A percentile compares a stretch with the other conserved stretches of the same genome.
Evolutionary conservation across 2,888 invertebrate species (phyloP).

Genomic region (Pammene aurita): DNA sequence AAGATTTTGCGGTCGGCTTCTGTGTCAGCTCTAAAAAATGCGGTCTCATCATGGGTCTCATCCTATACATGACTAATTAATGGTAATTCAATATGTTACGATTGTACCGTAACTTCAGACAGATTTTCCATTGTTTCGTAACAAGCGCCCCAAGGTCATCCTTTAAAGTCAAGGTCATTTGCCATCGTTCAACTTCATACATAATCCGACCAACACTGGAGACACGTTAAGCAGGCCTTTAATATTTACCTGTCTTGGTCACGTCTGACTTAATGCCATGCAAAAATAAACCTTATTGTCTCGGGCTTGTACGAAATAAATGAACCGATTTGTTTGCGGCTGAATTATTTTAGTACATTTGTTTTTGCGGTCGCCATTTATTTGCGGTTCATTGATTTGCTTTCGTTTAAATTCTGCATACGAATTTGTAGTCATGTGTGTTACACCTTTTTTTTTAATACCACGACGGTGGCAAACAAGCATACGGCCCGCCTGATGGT

Average conservation of each 20-base stretch:
- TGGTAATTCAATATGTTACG: too few species aligned
- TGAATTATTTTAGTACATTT: conserved; percentile 9
- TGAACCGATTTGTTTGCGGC: conserved; percentile 9
- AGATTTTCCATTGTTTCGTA: not conserved
- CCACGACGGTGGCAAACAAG: too few species aligned
- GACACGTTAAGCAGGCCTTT: conserved; percentile 13
- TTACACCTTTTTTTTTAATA: too few species aligned
- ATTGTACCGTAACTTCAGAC: too few species aligned
- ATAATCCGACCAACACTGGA: conserved; percentile 14
- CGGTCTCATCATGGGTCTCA: too few species aligned
- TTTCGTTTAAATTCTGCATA: not conserved
- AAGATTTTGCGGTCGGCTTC: too few species aligned
- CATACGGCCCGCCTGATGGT: too few species aligned
- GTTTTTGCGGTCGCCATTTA: not conserved
- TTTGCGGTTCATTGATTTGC: not conserved
- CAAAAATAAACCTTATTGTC: conserved; percentile 15
- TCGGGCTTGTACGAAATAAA: not conserved
- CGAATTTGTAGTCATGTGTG: not conserved
- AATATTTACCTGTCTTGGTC: conserved; percentile 25
- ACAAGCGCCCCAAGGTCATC: not conserved
- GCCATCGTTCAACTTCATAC: conserved; percentile 9
- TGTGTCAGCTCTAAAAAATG: too few species aligned
- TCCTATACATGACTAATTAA: too few species aligned
- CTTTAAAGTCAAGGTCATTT: conserved; percentile 8
- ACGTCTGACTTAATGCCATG: not conserved